phyloP scores from a whole-genome alignment of 2,113 vertebrate genomes.

The Gobio gobio region DNA sequence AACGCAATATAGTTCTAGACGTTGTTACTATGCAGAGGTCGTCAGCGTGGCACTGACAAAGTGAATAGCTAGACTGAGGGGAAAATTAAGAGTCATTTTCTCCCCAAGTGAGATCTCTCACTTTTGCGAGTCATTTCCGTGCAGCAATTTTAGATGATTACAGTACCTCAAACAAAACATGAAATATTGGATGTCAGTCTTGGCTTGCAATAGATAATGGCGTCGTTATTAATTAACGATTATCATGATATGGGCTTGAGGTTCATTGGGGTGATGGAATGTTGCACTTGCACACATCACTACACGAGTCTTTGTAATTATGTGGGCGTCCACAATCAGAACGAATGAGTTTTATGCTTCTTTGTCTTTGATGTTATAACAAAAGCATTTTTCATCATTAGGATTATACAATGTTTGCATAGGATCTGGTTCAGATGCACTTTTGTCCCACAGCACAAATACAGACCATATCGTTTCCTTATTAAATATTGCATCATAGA shows the following conservation, averaged over 20 bases:
- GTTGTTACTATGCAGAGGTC: slow-evolving; percentile 30
- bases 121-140: slow-evolving; percentile 10
- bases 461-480: background rate
- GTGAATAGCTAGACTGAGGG: slow-evolving; percentile 30
- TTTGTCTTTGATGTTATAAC: slow-evolving; percentile 10
- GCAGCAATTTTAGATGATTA: slow-evolving; percentile 48
- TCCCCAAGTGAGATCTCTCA: slow-evolving; percentile 38
- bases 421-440: background rate
- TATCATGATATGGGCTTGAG: slow-evolving; percentile 2
- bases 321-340: slow-evolving; percentile 14
- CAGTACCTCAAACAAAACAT: slow-evolving; percentile 31
- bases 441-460: background rate
- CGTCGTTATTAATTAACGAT: slow-evolving; percentile 43
- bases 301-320: slow-evolving; percentile 25
- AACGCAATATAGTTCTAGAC: background rate
- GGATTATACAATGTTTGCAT: background rate
- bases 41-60: slow-evolving; percentile 24
- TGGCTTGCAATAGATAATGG: slow-evolving; percentile 39
- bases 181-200: slow-evolving; percentile 30
- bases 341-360: slow-evolving; percentile 2
- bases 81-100: slow-evolving; percentile 50
- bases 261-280: slow-evolving; percentile 36
- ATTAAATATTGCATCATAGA: slow-evolving; percentile 24
- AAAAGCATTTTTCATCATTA: background rate
- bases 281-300: slow-evolving; percentile 2